phyloP scores from a whole-genome alignment of 2,797 vertebrate genomes.

The Trematomus bernacchii region DNA sequence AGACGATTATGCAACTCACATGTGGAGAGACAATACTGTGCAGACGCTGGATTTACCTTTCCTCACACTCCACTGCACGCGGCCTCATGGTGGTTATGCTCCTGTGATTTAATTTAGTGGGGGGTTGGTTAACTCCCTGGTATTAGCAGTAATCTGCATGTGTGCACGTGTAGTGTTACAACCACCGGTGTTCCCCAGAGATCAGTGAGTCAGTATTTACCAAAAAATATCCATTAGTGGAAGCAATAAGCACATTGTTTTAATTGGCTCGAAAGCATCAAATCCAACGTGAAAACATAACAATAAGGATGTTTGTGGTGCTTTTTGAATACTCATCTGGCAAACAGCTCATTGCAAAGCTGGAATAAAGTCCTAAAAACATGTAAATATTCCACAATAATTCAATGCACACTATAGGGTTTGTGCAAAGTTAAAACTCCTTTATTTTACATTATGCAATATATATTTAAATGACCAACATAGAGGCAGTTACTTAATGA shows the following conservation, averaged over 20 bases:
- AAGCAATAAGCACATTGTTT: neutral
- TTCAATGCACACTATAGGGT: too few species aligned
- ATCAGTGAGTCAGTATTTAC: constrained; percentile 60
- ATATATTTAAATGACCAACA: too few species aligned
- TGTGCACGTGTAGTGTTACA: constrained; percentile 68
- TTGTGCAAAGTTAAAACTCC: too few species aligned
- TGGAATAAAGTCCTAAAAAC: too few species aligned
- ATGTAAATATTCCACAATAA: too few species aligned
- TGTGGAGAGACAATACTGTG: neutral
- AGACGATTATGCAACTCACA: constrained; percentile 32
- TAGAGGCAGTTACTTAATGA: too few species aligned
- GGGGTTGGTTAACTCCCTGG: constrained; percentile 78
- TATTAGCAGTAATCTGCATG: constrained; percentile 80
- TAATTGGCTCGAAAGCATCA: neutral
- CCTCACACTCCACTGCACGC: constrained; percentile 29
- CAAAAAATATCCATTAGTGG: neutral
- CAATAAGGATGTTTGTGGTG: too few species aligned
- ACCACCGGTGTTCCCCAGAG: constrained; percentile 58
- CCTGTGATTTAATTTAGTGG: constrained; percentile 77
- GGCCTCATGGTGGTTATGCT: constrained; percentile 56
- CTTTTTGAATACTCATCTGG: too few species aligned
- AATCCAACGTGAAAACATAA: neutral
- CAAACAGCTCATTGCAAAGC: too few species aligned
- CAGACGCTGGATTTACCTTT: constrained; percentile 45
- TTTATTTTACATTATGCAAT: too few species aligned